Evolutionary conservation across 2,113 vertebrate genomes (phyloP).

Genomic region (Coreoperca whiteheadi): DNA sequence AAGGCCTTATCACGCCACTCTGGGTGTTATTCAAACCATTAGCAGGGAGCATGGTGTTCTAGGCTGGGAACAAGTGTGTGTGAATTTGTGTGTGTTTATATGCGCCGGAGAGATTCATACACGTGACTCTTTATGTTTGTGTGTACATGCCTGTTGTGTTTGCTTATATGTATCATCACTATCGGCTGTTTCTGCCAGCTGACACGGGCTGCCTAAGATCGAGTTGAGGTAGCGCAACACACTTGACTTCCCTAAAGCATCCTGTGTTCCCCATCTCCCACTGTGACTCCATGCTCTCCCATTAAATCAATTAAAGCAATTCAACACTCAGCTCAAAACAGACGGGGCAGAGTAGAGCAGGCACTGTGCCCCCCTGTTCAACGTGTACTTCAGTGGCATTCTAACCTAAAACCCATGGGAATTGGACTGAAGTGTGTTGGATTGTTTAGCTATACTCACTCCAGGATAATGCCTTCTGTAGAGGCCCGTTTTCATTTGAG

Average conservation of each 20-base stretch:
- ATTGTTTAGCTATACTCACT: slow-evolving; percentile 74
- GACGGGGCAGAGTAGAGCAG: slow-evolving; percentile 72
- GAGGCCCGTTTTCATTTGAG: slow-evolving; percentile 61
- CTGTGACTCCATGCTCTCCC: slow-evolving; percentile 76
- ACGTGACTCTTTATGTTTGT: slow-evolving; percentile 6
- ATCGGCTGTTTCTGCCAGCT: slow-evolving; percentile 46
- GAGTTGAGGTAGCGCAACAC: slow-evolving; percentile 73
- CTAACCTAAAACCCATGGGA: slow-evolving; percentile 76
- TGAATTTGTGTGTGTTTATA: slow-evolving; percentile 62
- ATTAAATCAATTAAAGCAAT: slow-evolving; percentile 85
- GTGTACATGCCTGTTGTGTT: slow-evolving; percentile 36
- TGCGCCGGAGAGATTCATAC: slow-evolving; percentile 35
- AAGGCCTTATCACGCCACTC: slow-evolving; percentile 72
- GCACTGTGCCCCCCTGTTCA: slow-evolving; percentile 75
- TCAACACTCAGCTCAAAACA: slow-evolving; percentile 77
- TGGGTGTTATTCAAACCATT: slow-evolving; percentile 86
- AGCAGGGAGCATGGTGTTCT: slow-evolving; percentile 77
- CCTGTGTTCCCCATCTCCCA: slow-evolving; percentile 67
- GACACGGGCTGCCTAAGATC: slow-evolving; percentile 72
- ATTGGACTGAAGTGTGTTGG: slow-evolving; percentile 78
- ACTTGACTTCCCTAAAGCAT: slow-evolving; percentile 80
- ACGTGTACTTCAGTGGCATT: slow-evolving; percentile 79
- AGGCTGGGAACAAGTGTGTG: slow-evolving; percentile 66
- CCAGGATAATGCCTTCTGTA: slow-evolving; percentile 64
- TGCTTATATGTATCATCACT: slow-evolving; percentile 54